phyloP scores from a whole-genome alignment of 2,113 vertebrate genomes.

The Channa maculata region DNA sequence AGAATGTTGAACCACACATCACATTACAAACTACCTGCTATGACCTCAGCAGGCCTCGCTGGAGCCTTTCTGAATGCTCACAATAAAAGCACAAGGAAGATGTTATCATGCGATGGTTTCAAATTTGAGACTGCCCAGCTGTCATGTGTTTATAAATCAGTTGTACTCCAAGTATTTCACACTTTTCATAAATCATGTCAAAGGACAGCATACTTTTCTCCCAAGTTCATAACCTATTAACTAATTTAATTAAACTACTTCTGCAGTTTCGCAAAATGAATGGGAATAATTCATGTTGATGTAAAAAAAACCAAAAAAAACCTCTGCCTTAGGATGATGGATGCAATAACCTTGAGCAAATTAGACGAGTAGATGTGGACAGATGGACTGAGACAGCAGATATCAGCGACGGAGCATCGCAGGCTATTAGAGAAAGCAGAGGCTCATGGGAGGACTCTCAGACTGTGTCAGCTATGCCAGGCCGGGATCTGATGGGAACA shows the following conservation, averaged over 20 bases:
- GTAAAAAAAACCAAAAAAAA: not conserved
- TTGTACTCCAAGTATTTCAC: not conserved
- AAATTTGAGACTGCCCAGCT: not conserved
- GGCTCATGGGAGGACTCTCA: slow-evolving; percentile 50
- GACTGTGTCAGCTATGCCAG: slow-evolving; percentile 6
- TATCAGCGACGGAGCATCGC: not conserved
- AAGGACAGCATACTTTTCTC: not conserved
- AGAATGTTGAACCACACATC: too few relatives aligned
- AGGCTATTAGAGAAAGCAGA: slow-evolving; percentile 27
- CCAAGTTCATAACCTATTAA: slow-evolving; percentile 19
- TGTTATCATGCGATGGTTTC: slow-evolving; percentile 5
- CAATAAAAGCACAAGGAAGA: not conserved
- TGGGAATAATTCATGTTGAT: slow-evolving; percentile 10
- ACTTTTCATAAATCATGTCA: not conserved
- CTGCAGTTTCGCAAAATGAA: not conserved
- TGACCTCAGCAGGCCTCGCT: not conserved
- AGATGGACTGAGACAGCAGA: slow-evolving; percentile 38
- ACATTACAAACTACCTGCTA: not conserved
- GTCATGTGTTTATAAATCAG: slow-evolving; percentile 35
- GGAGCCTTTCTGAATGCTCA: not conserved
- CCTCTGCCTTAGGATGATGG: slow-evolving; percentile 1
- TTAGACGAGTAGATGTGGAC: slow-evolving; percentile 34
- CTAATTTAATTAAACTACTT: slow-evolving; percentile 27
- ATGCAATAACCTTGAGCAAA: slow-evolving; percentile 18
- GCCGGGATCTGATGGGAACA: slow-evolving; percentile 64